Conservation (phyloP, 1,140 invertebrate species). For the Elymnias hypermnestra region DNA sequence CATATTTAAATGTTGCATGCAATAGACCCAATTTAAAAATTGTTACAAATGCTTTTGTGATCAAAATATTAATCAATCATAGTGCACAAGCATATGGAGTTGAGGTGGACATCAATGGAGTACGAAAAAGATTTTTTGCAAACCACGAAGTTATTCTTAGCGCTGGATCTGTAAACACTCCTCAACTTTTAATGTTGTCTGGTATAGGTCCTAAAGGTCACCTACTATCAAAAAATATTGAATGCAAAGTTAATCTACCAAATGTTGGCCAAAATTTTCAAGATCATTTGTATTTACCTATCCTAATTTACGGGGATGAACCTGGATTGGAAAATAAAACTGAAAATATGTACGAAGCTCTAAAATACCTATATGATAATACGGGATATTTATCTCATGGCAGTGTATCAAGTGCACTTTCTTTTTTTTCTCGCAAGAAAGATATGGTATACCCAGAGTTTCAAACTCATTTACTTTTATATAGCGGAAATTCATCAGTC, state of each 20-base stretch:
- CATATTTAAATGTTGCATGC: slow-evolving; percentile 76
- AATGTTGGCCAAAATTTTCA: slow-evolving; percentile 84
- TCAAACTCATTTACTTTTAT: slow-evolving; percentile 28
- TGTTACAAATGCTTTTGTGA: slow-evolving; percentile 77
- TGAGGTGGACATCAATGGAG: slow-evolving; percentile 34
- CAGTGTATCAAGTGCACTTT: slow-evolving; percentile 30
- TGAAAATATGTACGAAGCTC: slow-evolving; percentile 28
- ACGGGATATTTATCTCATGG: slow-evolving; percentile 39
- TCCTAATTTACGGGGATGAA: slow-evolving; percentile 40
- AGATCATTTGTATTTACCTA: slow-evolving; percentile 69
- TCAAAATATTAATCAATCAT: slow-evolving; percentile 50
- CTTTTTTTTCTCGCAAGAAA: slow-evolving; percentile 38
- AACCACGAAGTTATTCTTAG: slow-evolving; percentile 74
- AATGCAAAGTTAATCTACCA: slow-evolving; percentile 75
- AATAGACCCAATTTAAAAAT: slow-evolving; percentile 82
- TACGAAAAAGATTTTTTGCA: slow-evolving; percentile 38
- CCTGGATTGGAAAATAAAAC: slow-evolving; percentile 14
- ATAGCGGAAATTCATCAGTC: too few species aligned
- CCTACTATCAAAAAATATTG: slow-evolving; percentile 60
- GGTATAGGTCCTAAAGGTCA: too few species aligned
- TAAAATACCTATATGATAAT: slow-evolving; percentile 47
- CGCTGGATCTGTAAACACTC: too few species aligned
- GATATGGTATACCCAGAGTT: slow-evolving; percentile 44
- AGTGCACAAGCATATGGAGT: slow-evolving; percentile 45
- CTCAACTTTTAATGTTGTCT: too few species aligned